Conservation (phyloP, 2,888 invertebrate genomes). For the Tetranychus piercei region DNA sequence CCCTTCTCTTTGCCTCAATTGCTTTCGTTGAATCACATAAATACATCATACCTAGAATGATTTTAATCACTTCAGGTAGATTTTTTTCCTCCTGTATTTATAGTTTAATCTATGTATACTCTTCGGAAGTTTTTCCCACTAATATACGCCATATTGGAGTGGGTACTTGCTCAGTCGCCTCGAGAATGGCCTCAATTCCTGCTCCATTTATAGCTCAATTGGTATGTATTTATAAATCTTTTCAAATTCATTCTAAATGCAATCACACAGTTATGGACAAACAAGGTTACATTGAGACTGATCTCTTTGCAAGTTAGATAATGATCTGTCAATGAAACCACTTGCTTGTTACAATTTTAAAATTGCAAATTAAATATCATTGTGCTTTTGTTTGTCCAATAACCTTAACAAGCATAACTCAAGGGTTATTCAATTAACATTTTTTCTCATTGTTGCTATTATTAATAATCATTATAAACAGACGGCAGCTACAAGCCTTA, state of each 20-base stretch:
- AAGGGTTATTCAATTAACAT: neutral
- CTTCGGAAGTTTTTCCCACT: constrained; percentile 9
- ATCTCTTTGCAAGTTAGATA: too few relatives aligned
- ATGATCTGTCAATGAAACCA: too few relatives aligned
- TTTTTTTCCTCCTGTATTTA: neutral
- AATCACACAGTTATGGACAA: too few relatives aligned
- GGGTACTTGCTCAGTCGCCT: constrained; percentile 8
- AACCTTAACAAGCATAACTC: neutral
- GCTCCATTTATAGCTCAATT: constrained; percentile 11
- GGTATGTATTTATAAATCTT: neutral
- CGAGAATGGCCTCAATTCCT: constrained; percentile 6
- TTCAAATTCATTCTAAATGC: neutral
- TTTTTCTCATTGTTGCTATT: neutral
- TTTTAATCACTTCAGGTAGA: neutral
- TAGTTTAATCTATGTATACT: neutral
- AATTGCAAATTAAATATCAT: too few relatives aligned
- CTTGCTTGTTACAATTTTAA: too few relatives aligned
- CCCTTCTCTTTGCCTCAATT: neutral
- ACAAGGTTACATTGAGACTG: too few relatives aligned
- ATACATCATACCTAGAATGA: neutral
- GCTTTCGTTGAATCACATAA: neutral
- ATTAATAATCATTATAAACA: neutral
- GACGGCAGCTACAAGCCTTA: neutral
- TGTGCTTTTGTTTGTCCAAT: neutral
- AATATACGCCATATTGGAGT: constrained; percentile 5